Conservation (phyloP, 23 tunicate species). For the Trididemnum nubilum region DNA sequence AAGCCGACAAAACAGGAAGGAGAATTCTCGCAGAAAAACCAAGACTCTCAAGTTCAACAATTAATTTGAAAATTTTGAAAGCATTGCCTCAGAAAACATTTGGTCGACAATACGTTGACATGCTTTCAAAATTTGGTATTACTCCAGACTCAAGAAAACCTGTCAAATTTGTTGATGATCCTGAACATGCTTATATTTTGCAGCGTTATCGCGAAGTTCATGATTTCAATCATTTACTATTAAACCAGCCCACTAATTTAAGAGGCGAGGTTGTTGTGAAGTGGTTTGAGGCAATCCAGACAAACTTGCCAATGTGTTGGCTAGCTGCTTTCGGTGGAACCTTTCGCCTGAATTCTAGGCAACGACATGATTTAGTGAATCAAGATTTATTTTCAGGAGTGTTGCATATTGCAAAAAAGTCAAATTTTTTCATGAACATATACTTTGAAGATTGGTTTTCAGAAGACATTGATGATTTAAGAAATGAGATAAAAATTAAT, state of each 20-base stretch:
- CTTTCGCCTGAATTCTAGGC: background rate
- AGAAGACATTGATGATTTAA: slow-evolving; percentile 63
- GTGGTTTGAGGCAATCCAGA: slow-evolving; percentile 94
- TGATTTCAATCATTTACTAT: slow-evolving; percentile 84
- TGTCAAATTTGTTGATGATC: slow-evolving; percentile 84
- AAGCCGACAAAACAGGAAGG: slow-evolving; percentile 45
- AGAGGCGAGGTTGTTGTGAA: slow-evolving; percentile 90
- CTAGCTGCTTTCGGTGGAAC: slow-evolving; percentile 85
- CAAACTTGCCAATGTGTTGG: slow-evolving; percentile 90
- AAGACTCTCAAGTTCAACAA: slow-evolving; percentile 49
- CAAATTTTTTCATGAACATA: slow-evolving; percentile 85
- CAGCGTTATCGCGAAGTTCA: slow-evolving; percentile 93
- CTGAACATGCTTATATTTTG: slow-evolving; percentile 76
- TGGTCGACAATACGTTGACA: slow-evolving; percentile 77
- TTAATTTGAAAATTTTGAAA: slow-evolving; percentile 54
- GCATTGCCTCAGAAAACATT: slow-evolving; percentile 64
- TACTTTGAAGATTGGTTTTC: slow-evolving; percentile 78
- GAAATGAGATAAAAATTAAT: slow-evolving; percentile 32
- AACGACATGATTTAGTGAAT: background rate
- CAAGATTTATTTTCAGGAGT: background rate
- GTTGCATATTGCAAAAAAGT: slow-evolving; percentile 25
- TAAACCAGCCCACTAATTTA: slow-evolving; percentile 79
- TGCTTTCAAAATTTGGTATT: slow-evolving; percentile 88
- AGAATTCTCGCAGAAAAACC: slow-evolving; percentile 68
- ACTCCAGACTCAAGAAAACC: slow-evolving; percentile 83